phyloP scores from a whole-genome alignment of 2,888 invertebrate genomes.

The Trachelus stipa region DNA sequence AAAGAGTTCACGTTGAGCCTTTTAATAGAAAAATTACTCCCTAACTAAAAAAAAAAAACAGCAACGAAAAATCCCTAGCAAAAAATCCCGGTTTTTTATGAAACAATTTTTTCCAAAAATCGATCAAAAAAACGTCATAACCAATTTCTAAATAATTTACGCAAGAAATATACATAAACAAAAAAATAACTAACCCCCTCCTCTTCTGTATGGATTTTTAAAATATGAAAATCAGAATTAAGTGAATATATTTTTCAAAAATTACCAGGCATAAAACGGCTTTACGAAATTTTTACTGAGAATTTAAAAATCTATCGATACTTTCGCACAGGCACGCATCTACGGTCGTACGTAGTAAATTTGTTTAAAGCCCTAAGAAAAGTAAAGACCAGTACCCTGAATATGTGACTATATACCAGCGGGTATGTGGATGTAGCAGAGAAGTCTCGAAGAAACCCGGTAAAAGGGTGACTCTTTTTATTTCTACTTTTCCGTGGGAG shows the following conservation, averaged over 20 bases:
- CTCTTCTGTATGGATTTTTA: no score
- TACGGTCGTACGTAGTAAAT: background rate
- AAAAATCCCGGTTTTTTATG: no score
- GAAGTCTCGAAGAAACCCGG: conserved; percentile 25
- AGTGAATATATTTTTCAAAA: no score
- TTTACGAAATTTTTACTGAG: background rate
- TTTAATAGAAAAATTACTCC: background rate
- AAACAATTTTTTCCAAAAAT: background rate
- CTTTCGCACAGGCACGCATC: background rate
- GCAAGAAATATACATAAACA: background rate
- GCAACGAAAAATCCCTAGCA: background rate
- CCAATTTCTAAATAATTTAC: background rate
- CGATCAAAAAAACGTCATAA: background rate
- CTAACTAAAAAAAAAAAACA: background rate
- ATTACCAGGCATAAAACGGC: background rate
- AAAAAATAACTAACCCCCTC: no score
- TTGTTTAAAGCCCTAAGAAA: background rate
- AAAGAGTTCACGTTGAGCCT: background rate
- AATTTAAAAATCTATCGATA: background rate
- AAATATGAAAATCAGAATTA: no score
- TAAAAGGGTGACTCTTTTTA: conserved; percentile 51
- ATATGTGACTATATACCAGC: background rate
- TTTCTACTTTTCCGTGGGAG: conserved; percentile 47
- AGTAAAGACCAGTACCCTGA: background rate
- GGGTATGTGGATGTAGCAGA: background rate